Conservation (phyloP, 2,888 invertebrate species). For the Netelia melanura region DNA sequence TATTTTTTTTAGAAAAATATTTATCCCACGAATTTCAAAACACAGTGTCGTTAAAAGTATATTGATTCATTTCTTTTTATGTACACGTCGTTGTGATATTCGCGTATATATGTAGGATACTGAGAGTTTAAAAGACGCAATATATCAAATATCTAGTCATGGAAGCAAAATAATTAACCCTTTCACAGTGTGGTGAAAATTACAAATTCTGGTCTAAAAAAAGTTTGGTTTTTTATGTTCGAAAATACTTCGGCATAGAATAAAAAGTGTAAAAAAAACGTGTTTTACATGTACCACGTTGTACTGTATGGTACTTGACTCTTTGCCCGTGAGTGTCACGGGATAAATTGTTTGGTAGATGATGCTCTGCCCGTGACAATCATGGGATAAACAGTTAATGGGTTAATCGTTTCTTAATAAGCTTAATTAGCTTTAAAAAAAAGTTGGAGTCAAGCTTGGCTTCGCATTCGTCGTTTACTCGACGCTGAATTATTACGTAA, state of each 20-base stretch:
- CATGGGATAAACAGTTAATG: too few relatives aligned
- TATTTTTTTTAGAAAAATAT: constrained; percentile 45
- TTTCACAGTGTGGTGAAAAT: too few relatives aligned
- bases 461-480: constrained; percentile 54
- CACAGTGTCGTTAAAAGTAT: constrained; percentile 15
- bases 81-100: constrained; percentile 24
- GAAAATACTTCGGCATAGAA: too few relatives aligned
- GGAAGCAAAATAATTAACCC: neutral
- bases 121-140: neutral
- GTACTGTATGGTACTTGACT: too few relatives aligned
- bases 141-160: neutral
- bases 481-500: constrained; percentile 41
- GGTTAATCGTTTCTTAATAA: neutral
- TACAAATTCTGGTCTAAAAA: too few relatives aligned
- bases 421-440: too few relatives aligned
- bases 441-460: constrained; percentile 12
- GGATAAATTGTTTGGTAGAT: too few relatives aligned
- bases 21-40: constrained; percentile 19
- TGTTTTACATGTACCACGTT: too few relatives aligned
- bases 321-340: too few relatives aligned
- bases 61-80: constrained; percentile 7
- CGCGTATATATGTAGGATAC: neutral
- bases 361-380: too few relatives aligned
- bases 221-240: too few relatives aligned
- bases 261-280: too few relatives aligned